Conservation (phyloP, 2,797 vertebrate species). For the Gouania willdenowi region DNA sequence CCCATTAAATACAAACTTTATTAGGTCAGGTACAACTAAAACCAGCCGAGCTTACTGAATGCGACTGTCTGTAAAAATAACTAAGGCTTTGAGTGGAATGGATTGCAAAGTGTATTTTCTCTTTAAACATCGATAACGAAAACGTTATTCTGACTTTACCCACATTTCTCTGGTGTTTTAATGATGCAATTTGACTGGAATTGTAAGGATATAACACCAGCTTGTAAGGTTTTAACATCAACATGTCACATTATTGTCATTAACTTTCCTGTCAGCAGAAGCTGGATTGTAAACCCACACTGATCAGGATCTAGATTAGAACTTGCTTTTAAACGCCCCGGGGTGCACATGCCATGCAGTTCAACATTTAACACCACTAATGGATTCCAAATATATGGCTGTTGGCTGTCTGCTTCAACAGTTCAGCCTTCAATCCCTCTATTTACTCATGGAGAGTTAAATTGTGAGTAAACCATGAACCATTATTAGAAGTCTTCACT, state of each 20-base stretch:
- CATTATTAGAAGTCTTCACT: conserved; percentile 64
- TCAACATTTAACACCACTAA: conserved; percentile 61
- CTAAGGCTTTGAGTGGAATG: too few species aligned
- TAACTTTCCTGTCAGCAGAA: conserved; percentile 25
- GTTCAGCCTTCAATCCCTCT: conserved; percentile 47
- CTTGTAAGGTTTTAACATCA: conserved; percentile 20
- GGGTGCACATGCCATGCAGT: conserved; percentile 36
- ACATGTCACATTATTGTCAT: conserved; percentile 29
- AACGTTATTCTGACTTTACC: conserved; percentile 17
- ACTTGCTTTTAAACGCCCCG: conserved; percentile 25
- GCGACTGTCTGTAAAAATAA: too few species aligned
- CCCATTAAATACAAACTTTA: too few species aligned
- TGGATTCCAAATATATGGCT: conserved; percentile 58
- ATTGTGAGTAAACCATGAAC: conserved; percentile 60
- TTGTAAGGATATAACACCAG: conserved; percentile 21
- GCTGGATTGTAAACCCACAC: not conserved
- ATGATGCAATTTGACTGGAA: conserved; percentile 18
- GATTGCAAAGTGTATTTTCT: too few species aligned
- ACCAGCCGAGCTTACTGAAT: too few species aligned
- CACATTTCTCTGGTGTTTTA: conserved; percentile 16
- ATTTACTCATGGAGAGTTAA: conserved; percentile 58
- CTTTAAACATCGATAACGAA: conserved; percentile 10
- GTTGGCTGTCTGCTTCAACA: conserved; percentile 35
- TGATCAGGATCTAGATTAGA: conserved; percentile 18
- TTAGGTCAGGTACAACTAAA: too few species aligned